Base-by-base conservation (phyloP, 92 coral and sea anemone species). In the Phenganax marumi region DNA sequence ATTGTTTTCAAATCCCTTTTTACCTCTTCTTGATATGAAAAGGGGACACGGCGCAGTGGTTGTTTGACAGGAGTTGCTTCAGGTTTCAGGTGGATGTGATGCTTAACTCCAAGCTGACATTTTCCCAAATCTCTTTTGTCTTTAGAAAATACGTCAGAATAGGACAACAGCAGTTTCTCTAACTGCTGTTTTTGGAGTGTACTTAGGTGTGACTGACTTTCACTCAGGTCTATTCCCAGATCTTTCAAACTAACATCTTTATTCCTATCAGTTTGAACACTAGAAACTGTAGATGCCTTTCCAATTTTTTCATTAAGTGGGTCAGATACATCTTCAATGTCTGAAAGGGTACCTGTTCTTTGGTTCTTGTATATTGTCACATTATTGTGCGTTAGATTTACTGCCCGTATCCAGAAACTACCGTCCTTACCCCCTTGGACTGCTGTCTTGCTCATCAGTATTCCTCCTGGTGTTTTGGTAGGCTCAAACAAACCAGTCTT, bases 341-440 rank as follows among this genome's bases (percentile, higher is more conserved):
- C 89, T 64, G 84, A 55, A 60, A 89, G 49, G 51, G 74, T 68
- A 24, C 91, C 87, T 55, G 84, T 75, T 53, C 61, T 82, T 82
- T 87, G 84, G 52, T 75, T 87, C 57, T 88, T 84, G 76, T 73
- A 85, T 83, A 88, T 79, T 81, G 69, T 84, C 50, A 81, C 83
- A 68, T 24, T 70, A 8, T 58, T 53, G 46, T 74, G 62, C 26
- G 86, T 81, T 48, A 88, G 56, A 70, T 88, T 88, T 23, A 88
- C 89, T 58, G 91, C 86, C 74, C 79, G 82, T 64, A 80, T 81
- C 88, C 88, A 88, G 56, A 85, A 84, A n/a, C 87, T 64, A 66
- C 91, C 91, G 50, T 85, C 70, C 78, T 88, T 64, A 55, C 84
- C 79, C 69, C 88, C 73, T 66, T 85, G 70, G 33, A 85, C 83